Evolutionary conservation across 2,113 vertebrate species (phyloP), one percentile per base, ranked within the genome.

Genomic region (Oenanthe melanoleuca): DNA sequence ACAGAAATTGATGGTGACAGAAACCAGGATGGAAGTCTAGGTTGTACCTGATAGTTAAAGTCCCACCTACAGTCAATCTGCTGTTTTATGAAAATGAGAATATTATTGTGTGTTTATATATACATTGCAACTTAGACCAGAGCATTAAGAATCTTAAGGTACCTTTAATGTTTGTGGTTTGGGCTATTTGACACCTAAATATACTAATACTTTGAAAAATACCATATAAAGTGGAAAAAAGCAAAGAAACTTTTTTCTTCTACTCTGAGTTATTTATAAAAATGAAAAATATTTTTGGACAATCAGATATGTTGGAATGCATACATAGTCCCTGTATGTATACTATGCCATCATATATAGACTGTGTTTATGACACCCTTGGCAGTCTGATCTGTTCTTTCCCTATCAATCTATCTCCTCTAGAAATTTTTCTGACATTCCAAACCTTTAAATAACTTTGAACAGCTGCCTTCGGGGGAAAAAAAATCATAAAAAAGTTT

Each of bases 401-500:
- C 38, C 56, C 73, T 92, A 67, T 94, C 84, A 87, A 8, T 86
- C 60, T 93, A 57, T 85, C 29, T 86, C 56, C 80, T 82, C 52
- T 90, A 93, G 80, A 92, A 86, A 60, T 93, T 93, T 82, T 95
- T 95, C 52, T 92, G 67, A 63, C 88, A 84, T 97, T 94, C 91
- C 88, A 88, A 83, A 86, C 65, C 91, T 52, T 86, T 96, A 97
- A 96, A 96, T 96, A 96, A 79, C 86, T 92, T 95, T 66, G 92
- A 96, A 73, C 90, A 95, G 88, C 86, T 97, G 88, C 72, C 63
- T 88, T 90, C 12, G 34, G 59, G 34, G 8, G 25, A 72, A 67
- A 77, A 80, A 93, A 75, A n/a, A 29, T n/a, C 8, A 33, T 67
- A 6, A 53, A 66, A 59, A 86, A 77, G 37, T 92, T 95, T 88